Percentiles rank a stretch among this genome's conserved stretches.
These are phyloP conservation scores for Heterohyrax brucei DNA, from an alignment of 2,797 vertebrate species.

Conservation along the genomic window DNA sequence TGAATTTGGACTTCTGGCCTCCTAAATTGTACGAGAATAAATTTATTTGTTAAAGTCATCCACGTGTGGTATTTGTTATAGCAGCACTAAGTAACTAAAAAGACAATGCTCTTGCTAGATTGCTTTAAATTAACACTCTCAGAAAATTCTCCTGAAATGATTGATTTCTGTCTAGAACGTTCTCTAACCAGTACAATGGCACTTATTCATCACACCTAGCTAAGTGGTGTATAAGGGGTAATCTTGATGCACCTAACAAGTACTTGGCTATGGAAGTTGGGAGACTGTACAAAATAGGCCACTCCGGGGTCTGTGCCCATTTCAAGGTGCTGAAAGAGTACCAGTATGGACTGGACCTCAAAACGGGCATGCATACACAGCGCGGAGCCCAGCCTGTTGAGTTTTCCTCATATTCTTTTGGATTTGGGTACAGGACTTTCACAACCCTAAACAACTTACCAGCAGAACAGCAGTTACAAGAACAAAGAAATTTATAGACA, in stretches of 20 bases:
- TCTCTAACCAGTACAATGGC: not conserved
- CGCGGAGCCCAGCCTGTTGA: not conserved
- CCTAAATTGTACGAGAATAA: too few relatives aligned
- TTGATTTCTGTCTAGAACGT: slow-evolving; percentile 65
- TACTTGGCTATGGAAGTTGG: not conserved
- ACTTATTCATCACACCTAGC: not conserved
- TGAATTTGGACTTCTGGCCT: too few relatives aligned
- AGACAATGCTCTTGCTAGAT: slow-evolving; percentile 36
- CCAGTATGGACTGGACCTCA: not conserved
- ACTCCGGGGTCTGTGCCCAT: not conserved
- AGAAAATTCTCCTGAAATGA: slow-evolving; percentile 47
- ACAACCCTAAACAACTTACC: slow-evolving; percentile 63
- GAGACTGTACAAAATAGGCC: not conserved
- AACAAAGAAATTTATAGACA: slow-evolving; percentile 16
- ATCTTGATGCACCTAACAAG: not conserved
- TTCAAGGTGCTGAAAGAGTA: not conserved
- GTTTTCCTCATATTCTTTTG: slow-evolving; percentile 7
- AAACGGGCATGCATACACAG: rapidly evolving
- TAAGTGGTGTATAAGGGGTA: not conserved
- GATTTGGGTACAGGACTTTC: slow-evolving; percentile 54
- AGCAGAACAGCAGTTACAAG: slow-evolving; percentile 45
- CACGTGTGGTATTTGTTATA: too few relatives aligned
- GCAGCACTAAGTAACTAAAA: not conserved
- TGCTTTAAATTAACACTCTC: not conserved
- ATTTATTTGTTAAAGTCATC: too few relatives aligned